Percentiles rank a stretch among this genome's conserved stretches.
phyloP scores from a whole-genome alignment of 2,888 invertebrate genomes.

The Drosophila demipolita region DNA sequence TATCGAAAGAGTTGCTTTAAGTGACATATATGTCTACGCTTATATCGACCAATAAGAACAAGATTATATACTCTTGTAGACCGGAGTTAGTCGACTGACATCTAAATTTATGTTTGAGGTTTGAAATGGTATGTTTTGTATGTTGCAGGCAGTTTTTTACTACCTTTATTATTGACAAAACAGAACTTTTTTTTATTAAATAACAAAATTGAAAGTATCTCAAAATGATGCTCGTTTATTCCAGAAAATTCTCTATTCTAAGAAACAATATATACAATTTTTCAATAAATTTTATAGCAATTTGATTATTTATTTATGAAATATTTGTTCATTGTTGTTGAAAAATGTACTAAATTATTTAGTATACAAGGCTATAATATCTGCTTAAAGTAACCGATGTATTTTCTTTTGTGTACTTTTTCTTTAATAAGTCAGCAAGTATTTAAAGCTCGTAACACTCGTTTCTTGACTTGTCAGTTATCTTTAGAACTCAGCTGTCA shows the following conservation, averaged over 20 bases:
- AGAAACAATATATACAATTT: neutral
- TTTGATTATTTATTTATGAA: neutral
- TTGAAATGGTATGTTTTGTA: neutral
- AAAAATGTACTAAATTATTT: neutral
- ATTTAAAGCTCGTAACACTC: neutral
- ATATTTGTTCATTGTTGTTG: neutral
- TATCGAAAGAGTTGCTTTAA: neutral
- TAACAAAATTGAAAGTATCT: neutral
- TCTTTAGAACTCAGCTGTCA: conserved; percentile 13
- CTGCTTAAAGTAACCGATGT: neutral
- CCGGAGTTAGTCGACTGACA: neutral
- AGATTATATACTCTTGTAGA: neutral
- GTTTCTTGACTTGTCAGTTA: conserved; percentile 23
- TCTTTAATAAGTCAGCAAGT: neutral
- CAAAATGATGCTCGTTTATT: neutral
- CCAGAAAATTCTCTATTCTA: neutral
- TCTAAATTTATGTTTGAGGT: neutral
- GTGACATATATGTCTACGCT: neutral
- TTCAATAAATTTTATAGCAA: neutral
- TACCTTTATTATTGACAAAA: neutral
- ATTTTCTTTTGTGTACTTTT: neutral
- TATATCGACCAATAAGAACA: neutral
- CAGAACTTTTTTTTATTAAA: neutral
- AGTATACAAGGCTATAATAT: neutral
- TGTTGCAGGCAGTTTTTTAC: neutral